Evolutionary conservation across 2,888 invertebrate species (phyloP).

Genomic region (Himalopsyche anomala): DNA sequence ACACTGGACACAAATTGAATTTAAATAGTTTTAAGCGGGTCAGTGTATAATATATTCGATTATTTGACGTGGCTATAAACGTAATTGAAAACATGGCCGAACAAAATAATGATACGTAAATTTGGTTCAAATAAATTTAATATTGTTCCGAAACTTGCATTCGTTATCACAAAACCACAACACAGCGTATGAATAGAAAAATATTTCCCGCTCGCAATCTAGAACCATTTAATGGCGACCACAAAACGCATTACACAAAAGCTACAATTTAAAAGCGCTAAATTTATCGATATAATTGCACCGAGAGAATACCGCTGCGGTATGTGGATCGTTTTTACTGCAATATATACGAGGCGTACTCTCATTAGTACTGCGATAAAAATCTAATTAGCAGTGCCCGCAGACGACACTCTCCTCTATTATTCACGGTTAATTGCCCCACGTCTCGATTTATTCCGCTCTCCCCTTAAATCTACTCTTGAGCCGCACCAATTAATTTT

Average conservation of each 20-base stretch:
- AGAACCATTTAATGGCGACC: conserved; percentile 17
- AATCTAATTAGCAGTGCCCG: conserved; percentile 49
- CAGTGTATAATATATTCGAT: too few species aligned
- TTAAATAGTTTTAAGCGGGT: too few species aligned
- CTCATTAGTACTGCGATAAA: conserved; percentile 58
- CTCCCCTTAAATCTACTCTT: conserved; percentile 29
- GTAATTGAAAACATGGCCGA: too few species aligned
- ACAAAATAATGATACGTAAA: too few species aligned
- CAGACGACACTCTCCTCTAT: conserved; percentile 46
- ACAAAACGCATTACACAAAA: conserved; percentile 31
- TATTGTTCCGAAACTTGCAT: too few species aligned
- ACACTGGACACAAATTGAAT: too few species aligned
- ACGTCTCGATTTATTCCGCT: conserved; percentile 34
- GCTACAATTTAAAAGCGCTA: conserved; percentile 21
- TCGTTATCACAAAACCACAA: too few species aligned
- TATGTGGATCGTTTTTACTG: conserved; percentile 2
- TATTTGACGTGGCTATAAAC: too few species aligned
- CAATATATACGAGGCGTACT: conserved; percentile 33
- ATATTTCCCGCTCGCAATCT: background rate
- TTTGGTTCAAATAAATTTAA: too few species aligned
- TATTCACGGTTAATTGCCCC: conserved; percentile 54
- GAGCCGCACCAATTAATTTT: conserved; percentile 1
- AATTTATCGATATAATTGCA: conserved; percentile 43
- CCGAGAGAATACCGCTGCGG: background rate
- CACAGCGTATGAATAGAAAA: background rate